A percentile compares a stretch with the other conserved stretches of the same genome.
phyloP scores from a whole-genome alignment of 2,888 invertebrate genomes.

The Nebria salina region DNA sequence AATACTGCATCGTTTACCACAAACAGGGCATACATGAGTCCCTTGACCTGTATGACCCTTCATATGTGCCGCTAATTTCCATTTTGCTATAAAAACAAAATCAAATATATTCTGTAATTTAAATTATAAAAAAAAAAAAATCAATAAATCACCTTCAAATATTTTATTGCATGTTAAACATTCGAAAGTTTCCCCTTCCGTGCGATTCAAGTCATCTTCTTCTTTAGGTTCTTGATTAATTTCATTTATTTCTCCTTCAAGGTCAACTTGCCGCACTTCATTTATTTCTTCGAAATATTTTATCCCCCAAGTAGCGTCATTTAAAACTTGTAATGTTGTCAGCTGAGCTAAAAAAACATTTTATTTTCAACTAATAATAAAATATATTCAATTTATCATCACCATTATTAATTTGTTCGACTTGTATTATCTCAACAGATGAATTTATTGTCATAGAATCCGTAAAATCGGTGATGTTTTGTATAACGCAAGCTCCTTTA shows the following conservation, averaged over 20 bases:
- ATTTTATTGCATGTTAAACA: conserved; percentile 26
- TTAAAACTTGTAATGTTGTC: conserved; percentile 8
- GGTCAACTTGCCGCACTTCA: too few species aligned
- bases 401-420: background rate
- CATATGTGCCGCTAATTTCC: conserved; percentile 38
- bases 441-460: background rate
- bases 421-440: background rate
- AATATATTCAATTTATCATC: background rate
- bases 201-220: background rate
- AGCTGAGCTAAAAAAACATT: too few species aligned
- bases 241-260: too few species aligned
- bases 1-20: conserved; percentile 41
- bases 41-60: conserved; percentile 24
- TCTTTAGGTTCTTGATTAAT: too few species aligned
- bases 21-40: conserved; percentile 34
- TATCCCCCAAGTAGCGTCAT: background rate
- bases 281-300: conserved; percentile 7
- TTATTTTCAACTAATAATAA: too few species aligned
- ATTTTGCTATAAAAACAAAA: conserved; percentile 28
- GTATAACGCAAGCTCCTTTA: background rate
- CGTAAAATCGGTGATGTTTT: background rate
- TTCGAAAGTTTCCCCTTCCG: background rate
- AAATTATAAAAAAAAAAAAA: background rate
- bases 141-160: conserved; percentile 16
- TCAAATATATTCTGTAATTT: background rate